Evolutionary conservation across 2,888 invertebrate genomes (phyloP).

Genomic region (Octodonta nipae): DNA sequence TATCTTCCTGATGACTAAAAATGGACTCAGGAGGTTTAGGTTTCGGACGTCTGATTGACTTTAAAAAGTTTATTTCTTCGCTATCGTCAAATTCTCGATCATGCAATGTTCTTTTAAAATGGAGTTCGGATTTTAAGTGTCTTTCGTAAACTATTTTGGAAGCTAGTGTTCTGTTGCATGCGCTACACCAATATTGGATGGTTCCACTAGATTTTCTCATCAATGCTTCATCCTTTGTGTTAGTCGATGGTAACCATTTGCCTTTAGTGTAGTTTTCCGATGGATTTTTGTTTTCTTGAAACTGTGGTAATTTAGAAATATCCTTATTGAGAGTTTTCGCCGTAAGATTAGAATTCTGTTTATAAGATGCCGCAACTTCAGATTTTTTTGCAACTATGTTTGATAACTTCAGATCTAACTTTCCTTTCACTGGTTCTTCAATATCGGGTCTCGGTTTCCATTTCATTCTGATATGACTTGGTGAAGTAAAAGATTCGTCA

Average conservation of each 20-base stretch:
- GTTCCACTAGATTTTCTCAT: conserved; percentile 33
- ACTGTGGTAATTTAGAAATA: conserved; percentile 30
- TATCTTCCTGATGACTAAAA: conserved; percentile 12
- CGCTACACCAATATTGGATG: conserved; percentile 65
- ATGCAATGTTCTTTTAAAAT: conserved; percentile 50
- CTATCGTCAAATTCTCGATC: conserved; percentile 52
- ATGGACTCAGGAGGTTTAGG: conserved; percentile 16
- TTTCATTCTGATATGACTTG: conserved; percentile 47
- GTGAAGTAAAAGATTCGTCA: neutral
- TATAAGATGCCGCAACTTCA: no score
- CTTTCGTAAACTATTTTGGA: conserved; percentile 62
- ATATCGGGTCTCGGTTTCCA: conserved; percentile 40
- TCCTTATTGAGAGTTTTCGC: neutral
- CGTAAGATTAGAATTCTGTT: no score
- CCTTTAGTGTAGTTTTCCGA: conserved; percentile 47
- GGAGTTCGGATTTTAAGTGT: conserved; percentile 61
- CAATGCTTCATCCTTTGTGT: conserved; percentile 21
- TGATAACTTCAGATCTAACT: no score
- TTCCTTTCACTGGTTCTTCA: neutral
- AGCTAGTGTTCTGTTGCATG: conserved; percentile 63
- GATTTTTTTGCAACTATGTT: no score
- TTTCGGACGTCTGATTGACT: conserved; percentile 16
- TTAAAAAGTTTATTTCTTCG: conserved; percentile 15
- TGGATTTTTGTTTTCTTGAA: conserved; percentile 2
- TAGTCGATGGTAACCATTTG: conserved; percentile 57